Base-by-base conservation (phyloP, 1,140 invertebrate species). In the Drosophila baimaii region DNA sequence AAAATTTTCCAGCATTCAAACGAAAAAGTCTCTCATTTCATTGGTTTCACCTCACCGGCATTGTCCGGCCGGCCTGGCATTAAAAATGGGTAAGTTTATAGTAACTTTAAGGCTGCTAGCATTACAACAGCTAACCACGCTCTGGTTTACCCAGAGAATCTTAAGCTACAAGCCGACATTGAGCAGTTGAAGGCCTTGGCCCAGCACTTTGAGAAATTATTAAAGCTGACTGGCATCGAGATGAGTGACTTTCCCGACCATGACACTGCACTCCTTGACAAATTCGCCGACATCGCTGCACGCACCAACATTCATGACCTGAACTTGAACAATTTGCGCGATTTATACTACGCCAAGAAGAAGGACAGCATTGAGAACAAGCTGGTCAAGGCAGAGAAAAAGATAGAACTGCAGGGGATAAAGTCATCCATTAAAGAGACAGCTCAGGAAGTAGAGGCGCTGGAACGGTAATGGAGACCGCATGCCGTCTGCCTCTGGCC, bases 221-320 rank as follows among this genome's bases (percentile, higher is more conserved):
- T 91, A 7, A 86, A 88, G 44, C 31, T 77, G 6, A 21, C 83
- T 7, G 33, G 33, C 51, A 54, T 54, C 19, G 51, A 54, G 8
- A 8, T 54, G 3, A 54, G 51, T 13, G 90, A 91, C 39, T 65
- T 91, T n/a, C 79, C 74, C 0, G 78, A 90, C 21, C 81, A 89
- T 35, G 58, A 90, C 5, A 23, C 63, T 13, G n/a, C 41, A 5
- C 58, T 91, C 23, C 37, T 91, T 2, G 77, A 88, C 10, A 80
- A 88, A 25, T 78, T 57, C 47, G 79, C 66, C 0, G 56, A 75
- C n/a, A 17, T 91, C 2, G 81, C 90, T 35, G 25, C 25, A 8
- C 17, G 56, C 13, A 56, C 62, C 5, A 41, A 82, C 41, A 33
- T 91, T 7, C 77, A 91, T 10, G 79, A 84, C 25, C 31, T 85